Evolutionary conservation across 2,888 invertebrate genomes (phyloP).

Genomic region (Petrophora chlorosata): DNA sequence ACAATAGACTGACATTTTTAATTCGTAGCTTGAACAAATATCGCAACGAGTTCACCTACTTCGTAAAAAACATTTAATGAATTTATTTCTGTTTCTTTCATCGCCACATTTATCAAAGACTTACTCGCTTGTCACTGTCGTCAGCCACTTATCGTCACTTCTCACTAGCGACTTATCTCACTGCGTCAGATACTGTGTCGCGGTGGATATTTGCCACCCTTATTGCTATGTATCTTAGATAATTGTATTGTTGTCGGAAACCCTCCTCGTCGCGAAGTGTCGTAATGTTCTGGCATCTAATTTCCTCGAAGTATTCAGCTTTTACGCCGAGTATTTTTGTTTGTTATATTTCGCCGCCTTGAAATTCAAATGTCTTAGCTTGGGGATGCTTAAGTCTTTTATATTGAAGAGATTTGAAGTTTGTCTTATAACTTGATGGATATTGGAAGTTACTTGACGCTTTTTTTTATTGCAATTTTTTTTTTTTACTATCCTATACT

Average conservation of each 20-base stretch:
- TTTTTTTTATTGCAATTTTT: too few species aligned
- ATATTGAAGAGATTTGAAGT: not conserved
- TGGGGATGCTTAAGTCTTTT: not conserved
- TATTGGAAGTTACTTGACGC: too few species aligned
- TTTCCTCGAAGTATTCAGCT: slow-evolving; percentile 21
- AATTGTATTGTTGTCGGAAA: slow-evolving; percentile 29
- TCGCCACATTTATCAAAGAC: too few species aligned
- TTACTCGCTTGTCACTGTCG: not conserved
- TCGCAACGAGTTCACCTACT: too few species aligned
- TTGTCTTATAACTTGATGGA: too few species aligned
- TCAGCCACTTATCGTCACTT: too few species aligned
- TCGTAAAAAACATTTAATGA: too few species aligned
- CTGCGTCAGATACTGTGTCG: slow-evolving; percentile 18
- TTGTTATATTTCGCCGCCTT: slow-evolving; percentile 14
- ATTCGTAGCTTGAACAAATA: too few species aligned
- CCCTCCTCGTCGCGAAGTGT: slow-evolving; percentile 21
- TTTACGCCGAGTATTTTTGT: slow-evolving; percentile 17
- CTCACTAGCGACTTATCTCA: slow-evolving; percentile 4
- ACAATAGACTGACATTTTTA: too few species aligned
- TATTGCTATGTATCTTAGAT: slow-evolving; percentile 27
- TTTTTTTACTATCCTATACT: too few species aligned
- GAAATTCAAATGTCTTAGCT: slow-evolving; percentile 4
- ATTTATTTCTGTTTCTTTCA: too few species aligned
- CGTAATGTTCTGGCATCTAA: slow-evolving; percentile 24
- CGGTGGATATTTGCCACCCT: slow-evolving; percentile 7